Base-by-base conservation (phyloP, 1,140 invertebrate species). In the Drosophila hydei region DNA sequence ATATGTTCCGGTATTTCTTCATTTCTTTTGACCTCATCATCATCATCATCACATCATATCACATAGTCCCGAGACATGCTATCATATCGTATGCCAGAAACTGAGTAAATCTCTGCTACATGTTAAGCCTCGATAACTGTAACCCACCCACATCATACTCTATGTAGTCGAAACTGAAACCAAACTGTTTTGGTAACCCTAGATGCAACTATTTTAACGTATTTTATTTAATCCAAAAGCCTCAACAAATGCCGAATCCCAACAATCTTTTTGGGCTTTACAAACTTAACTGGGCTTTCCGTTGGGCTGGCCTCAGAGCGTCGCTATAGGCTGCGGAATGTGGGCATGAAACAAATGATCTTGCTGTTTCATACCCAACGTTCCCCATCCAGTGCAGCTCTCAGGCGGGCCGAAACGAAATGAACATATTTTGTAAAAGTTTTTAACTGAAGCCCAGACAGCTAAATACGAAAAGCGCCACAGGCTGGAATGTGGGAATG, bases 91-190 rank as follows among this genome's bases (percentile, higher is more conserved):
- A 52, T 65, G 68, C 71, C 56, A 77, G 51, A 62, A 70, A 55
- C 14, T 52, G 55, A 36, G 47, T 58, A 45, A 52, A 33, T 43
- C n/a, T 55, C 38, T 33, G 6, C 45, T 30, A 38, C 59, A 62
- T 55, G 36, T 61, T 68, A 72, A 61, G 70, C 78, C 79, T 75
- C 71, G 60, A 88, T 72, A 63, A 87, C 77, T 87, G 81, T 88
- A 89, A 88, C 83, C 83, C 83, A 88, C 83, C 83, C 84, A 33
- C 30, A 77, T 75, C 75, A 76, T 68, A 55, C 54, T 55, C 42
- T 38, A 62, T 67, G 51, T 67, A 73, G 55, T 60, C 61, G 71
- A 43, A 48, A 50, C 70, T 11, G 25, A 42, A 67, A 69, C 33
- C 3, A 48, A 67, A 61, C 48, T 61, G 47, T 63, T 60, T 45